Evolutionary conservation across 2,113 vertebrate species (phyloP).

Genomic region (Philantomba maxwellii): DNA sequence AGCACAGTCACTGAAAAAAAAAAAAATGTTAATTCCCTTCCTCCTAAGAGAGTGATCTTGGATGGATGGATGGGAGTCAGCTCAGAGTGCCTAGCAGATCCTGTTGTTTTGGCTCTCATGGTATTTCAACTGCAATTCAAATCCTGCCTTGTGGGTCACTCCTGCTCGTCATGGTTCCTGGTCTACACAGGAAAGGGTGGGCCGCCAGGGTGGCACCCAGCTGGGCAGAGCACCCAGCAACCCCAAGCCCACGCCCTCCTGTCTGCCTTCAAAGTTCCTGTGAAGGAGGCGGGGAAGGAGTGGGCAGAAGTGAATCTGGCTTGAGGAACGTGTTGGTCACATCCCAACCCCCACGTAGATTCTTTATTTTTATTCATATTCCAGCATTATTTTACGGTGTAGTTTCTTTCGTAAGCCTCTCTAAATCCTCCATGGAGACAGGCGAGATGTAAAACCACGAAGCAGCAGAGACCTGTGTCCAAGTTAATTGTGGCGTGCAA

Average conservation of each 20-base stretch:
- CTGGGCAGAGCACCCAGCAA: background rate
- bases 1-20: background rate
- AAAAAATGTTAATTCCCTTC: background rate
- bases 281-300: background rate
- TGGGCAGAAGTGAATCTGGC: background rate
- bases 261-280: fast-evolving
- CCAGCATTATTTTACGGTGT: background rate
- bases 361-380: background rate
- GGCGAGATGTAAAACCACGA: background rate
- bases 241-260: background rate
- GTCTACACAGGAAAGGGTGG: background rate
- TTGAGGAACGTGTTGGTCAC: background rate
- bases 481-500: background rate
- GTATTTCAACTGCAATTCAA: background rate
- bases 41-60: background rate
- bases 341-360: background rate
- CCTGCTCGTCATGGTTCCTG: background rate
- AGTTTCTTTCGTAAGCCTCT: background rate
- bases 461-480: background rate
- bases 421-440: background rate
- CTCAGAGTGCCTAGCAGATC: fast-evolving
- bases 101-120: background rate
- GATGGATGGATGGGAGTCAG: background rate
- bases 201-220: background rate
- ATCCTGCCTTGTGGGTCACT: background rate